phyloP scores from a whole-genome alignment of 2,113 vertebrate species.

The Paratilapia polleni region DNA sequence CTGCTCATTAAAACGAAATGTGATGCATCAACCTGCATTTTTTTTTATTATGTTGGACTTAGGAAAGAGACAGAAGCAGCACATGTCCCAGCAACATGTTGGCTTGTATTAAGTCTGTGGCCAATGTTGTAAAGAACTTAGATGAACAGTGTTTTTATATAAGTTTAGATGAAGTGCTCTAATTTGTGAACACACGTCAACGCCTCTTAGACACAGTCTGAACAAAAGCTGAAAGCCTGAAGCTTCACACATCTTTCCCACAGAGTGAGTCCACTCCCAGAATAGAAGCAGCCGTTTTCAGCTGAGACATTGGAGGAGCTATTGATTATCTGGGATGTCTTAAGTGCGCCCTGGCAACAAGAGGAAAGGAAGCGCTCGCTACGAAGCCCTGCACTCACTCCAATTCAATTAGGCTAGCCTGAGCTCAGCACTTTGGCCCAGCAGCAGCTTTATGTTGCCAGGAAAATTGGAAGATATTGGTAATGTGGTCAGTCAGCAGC shows the following conservation, averaged over 20 bases:
- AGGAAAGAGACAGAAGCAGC: neutral
- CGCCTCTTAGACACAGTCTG: neutral
- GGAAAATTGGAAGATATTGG: slow-evolving; percentile 51
- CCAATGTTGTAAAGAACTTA: neutral
- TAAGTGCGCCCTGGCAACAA: slow-evolving; percentile 31
- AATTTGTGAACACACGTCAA: fast-evolving
- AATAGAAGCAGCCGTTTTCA: slow-evolving; percentile 40
- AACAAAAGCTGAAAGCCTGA: neutral
- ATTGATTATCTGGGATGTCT: slow-evolving; percentile 61
- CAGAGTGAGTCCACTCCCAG: neutral
- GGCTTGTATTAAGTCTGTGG: neutral
- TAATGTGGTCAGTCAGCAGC: slow-evolving; percentile 49
- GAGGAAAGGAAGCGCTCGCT: slow-evolving; percentile 47
- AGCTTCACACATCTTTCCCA: neutral
- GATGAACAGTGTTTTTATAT: neutral
- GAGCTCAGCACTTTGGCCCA: slow-evolving; percentile 61
- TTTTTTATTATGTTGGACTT: neutral
- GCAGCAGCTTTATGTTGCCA: slow-evolving; percentile 33
- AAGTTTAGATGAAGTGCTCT: neutral
- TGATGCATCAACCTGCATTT: neutral
- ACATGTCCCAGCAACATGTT: neutral
- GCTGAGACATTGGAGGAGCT: slow-evolving; percentile 30
- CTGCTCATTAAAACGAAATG: neutral
- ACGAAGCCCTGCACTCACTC: slow-evolving; percentile 39
- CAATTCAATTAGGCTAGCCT: slow-evolving; percentile 51